Evolutionary conservation across 2,113 vertebrate species (phyloP), one percentile per base, ranked within the genome.

Genomic region (Istiophorus platypterus): DNA sequence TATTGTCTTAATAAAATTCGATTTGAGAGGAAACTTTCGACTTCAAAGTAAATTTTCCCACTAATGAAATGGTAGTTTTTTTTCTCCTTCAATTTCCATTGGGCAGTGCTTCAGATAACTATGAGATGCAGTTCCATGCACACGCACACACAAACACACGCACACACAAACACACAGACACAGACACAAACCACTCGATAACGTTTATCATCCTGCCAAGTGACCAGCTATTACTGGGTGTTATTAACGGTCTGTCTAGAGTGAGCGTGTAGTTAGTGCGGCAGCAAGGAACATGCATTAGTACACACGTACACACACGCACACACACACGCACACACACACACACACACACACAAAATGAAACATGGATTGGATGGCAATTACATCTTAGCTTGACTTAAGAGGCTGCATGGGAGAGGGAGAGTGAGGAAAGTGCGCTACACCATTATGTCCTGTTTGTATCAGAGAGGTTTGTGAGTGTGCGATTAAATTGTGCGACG

Each of bases 191-290:
- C 24, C 49, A 68, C 81, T 85, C 81, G 80, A 85, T 69, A 87
- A 88, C 78, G 64, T 91, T 84, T 73, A 84, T 80, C 66, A 70
- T 73, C 62, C 80, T 89, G 86, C 88, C 83, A 84, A 91, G 90
- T 88, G 84, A 70, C 6, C 7, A 74, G 88, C 81, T 81, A 79
- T 91, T 82, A 82, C 85, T 82, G 80, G 74, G 58, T 76, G 85
- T 59, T 87, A 82, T 85, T 90, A 86, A 85, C 77, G 58, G 84
- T 87, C 86, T 78, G 78, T 85, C 66, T 82, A 13, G 47, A 84
- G 76, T 49, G 86, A 72, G 68, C 1, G n/a, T 78, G 85, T 85
- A 76, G 86, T 80, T 78, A 78, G 85, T 74, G 57, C 0, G 27
- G 58, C 68, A 81, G 72, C 49, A 51, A 62, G 59, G 58, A 78